Evolutionary conservation across 2,888 invertebrate species (phyloP).

Genomic region (Thecocarcelia acutangulata): DNA sequence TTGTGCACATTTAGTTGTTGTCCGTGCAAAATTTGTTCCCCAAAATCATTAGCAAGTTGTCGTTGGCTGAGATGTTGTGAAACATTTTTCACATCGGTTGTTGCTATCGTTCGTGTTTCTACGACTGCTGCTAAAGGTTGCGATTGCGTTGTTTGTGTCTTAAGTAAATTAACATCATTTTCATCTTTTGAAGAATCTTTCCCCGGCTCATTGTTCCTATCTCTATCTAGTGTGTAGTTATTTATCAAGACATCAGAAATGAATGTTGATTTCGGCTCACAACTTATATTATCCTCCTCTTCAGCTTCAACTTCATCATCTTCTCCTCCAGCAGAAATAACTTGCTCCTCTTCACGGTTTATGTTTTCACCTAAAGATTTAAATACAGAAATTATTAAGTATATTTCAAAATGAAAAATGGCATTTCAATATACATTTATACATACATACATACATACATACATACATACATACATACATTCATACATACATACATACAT

Average conservation of each 20-base stretch:
- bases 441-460: not conserved
- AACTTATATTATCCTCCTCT: not conserved
- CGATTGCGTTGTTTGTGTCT: not conserved
- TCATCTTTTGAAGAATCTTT: not conserved
- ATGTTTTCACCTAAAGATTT: constrained; percentile 39
- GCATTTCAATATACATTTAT: no score
- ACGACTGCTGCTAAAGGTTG: constrained; percentile 15
- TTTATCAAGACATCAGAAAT: constrained; percentile 15
- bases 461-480: not conserved
- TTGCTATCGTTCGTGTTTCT: constrained; percentile 13
- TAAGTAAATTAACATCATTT: not conserved
- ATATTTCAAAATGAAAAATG: not conserved
- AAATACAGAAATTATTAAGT: not conserved
- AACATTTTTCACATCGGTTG: constrained; percentile 15
- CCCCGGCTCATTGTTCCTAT: not conserved
- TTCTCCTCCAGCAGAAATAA: constrained; percentile 21
- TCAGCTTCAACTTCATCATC: constrained; percentile 11
- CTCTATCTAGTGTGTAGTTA: not conserved
- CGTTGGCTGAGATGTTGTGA: constrained; percentile 8
- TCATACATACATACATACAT: not conserved
- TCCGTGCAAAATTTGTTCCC: constrained; percentile 29
- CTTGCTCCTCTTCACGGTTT: constrained; percentile 1
- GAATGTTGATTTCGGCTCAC: not conserved
- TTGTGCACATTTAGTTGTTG: constrained; percentile 41
- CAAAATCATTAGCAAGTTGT: constrained; percentile 14